Conservation (phyloP, 2,888 invertebrate genomes). For the Miltochrista miniata region DNA sequence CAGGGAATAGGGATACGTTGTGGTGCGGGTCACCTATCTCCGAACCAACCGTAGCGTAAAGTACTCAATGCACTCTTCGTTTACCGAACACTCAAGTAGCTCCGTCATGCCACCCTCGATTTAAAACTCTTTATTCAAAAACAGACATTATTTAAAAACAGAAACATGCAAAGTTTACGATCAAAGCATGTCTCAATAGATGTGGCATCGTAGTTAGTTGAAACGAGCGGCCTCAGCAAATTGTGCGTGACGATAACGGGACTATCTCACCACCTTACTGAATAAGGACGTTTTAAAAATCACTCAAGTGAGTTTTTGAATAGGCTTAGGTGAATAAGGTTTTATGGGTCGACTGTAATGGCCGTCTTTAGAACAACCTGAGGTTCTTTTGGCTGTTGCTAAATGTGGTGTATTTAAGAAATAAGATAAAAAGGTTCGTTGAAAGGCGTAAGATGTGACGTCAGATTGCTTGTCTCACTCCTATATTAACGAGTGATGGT, state of each 20-base stretch:
- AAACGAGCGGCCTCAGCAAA: conserved; percentile 48
- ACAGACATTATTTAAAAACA: conserved; percentile 13
- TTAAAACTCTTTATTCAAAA: neutral
- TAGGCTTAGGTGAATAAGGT: conserved; percentile 37
- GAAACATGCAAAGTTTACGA: conserved; percentile 32
- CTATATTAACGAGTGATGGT: no score
- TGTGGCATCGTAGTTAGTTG: conserved; percentile 43
- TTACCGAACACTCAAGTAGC: no score
- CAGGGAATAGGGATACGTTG: no score
- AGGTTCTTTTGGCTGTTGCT: neutral
- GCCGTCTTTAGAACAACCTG: conserved; percentile 6
- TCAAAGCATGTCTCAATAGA: conserved; percentile 44
- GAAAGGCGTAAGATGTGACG: neutral
- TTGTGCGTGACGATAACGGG: conserved; percentile 55
- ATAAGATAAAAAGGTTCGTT: neutral
- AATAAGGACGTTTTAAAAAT: conserved; percentile 54
- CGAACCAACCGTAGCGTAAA: no score
- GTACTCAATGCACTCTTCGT: no score
- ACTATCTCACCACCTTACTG: conserved; percentile 44
- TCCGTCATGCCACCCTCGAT: neutral
- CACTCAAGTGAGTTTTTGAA: conserved; percentile 48
- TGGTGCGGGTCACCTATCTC: no score
- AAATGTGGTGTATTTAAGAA: neutral
- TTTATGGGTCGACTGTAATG: conserved; percentile 36
- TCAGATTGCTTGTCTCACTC: no score